These are phyloP conservation scores for Chionoecetes opilio DNA, from an alignment of 1,140 invertebrate species.

Conservation along the genomic window DNA sequence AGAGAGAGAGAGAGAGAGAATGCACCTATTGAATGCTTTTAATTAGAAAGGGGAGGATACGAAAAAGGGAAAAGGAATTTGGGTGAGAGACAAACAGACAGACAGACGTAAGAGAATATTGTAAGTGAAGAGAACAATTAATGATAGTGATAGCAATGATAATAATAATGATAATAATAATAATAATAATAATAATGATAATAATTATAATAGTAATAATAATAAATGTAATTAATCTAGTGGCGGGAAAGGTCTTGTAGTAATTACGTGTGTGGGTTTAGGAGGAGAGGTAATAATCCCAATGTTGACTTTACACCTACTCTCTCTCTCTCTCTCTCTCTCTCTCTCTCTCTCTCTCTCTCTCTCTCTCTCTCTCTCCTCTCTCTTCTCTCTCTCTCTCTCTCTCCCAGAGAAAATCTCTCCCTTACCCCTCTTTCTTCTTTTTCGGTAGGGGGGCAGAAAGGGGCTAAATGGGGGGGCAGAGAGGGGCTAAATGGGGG, in stretches of 20 bases:
- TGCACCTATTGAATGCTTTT: no score
- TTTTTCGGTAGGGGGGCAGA: no score
- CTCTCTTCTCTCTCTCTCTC: slow-evolving; percentile 21
- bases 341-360: slow-evolving; percentile 56
- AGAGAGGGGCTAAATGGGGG: not conserved
- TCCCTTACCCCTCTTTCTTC: not conserved
- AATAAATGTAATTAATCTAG: not conserved
- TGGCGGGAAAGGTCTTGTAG: not conserved
- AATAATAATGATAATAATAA: slow-evolving; percentile 25
- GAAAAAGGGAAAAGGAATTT: not conserved
- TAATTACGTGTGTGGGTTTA: not conserved
- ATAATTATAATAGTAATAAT: slow-evolving; percentile 25
- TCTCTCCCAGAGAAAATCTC: not conserved
- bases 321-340: slow-evolving; percentile 46
- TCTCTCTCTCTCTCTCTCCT: slow-evolving; percentile 45
- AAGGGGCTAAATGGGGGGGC: not conserved
- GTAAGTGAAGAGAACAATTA: not conserved
- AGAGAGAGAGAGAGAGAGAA: no score
- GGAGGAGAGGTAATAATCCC: not conserved
- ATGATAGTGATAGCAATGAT: not conserved
- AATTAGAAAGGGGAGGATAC: no score
- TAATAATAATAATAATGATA: slow-evolving; percentile 38
- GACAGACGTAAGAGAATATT: not conserved
- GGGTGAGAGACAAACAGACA: not conserved
- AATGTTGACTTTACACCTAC: not conserved